Percentiles rank a stretch among this genome's conserved stretches.
Evolutionary conservation across 2,797 vertebrate genomes (phyloP).

Genomic region (Coracias cyanogaster): DNA sequence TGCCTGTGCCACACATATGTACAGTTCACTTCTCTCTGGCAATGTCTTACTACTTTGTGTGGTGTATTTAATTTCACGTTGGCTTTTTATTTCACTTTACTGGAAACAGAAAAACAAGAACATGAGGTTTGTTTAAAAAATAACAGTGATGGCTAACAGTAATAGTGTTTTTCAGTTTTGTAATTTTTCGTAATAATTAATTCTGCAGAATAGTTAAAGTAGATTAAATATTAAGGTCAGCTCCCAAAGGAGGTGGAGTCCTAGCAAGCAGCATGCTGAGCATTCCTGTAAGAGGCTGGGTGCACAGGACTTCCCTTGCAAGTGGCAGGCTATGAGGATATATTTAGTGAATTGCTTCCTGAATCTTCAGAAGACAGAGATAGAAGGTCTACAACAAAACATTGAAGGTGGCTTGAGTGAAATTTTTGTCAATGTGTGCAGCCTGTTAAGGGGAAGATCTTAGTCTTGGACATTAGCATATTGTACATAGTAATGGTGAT

Average conservation of each 20-base stretch:
- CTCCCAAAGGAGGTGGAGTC: not conserved
- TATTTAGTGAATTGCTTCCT: not conserved
- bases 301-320: not conserved
- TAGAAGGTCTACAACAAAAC: not conserved
- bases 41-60: not conserved
- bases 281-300: constrained; percentile 36
- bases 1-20: not conserved
- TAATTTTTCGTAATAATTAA: constrained; percentile 18
- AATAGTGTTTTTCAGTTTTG: constrained; percentile 18
- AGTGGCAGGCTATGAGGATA: not conserved
- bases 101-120: constrained; percentile 44
- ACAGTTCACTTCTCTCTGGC: constrained; percentile 5
- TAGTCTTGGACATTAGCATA: not conserved
- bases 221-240: constrained; percentile 46
- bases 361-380: not conserved
- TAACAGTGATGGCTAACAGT: constrained; percentile 11
- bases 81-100: constrained; percentile 56
- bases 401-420: not conserved
- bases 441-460: not conserved
- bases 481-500: not conserved
- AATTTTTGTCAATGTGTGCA: not conserved
- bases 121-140: constrained; percentile 27
- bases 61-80: constrained; percentile 36
- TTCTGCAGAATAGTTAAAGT: constrained; percentile 6
- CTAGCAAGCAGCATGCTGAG: not conserved